These are phyloP conservation scores for Sinocyclocheilus anshuiensis DNA, from an alignment of 2,113 vertebrate genomes.

Conservation along the genomic window DNA sequence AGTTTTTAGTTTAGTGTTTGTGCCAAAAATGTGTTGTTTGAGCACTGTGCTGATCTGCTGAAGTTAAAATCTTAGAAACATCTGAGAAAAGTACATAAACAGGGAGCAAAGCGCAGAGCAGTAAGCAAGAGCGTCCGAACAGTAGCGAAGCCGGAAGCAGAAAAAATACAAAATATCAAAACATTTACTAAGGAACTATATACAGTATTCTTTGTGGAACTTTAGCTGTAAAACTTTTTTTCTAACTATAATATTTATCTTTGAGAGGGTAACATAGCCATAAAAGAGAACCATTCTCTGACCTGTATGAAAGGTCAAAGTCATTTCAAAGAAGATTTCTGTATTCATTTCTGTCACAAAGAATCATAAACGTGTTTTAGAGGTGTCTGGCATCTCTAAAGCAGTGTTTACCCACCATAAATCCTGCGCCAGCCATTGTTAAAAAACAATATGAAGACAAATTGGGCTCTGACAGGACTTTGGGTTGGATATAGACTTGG, in stretches of 20 bases:
- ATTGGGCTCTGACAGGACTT: constrained; percentile 56
- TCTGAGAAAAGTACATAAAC: too few species aligned
- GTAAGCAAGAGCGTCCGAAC: too few species aligned
- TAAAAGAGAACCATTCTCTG: background rate
- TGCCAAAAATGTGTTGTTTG: too few species aligned
- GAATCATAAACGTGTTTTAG: background rate
- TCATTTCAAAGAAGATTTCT: background rate
- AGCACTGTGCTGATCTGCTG: too few species aligned
- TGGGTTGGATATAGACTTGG: constrained; percentile 47
- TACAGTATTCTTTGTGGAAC: background rate
- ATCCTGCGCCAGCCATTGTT: constrained; percentile 53
- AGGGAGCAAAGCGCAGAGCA: too few species aligned
- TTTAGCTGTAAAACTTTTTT: too few species aligned
- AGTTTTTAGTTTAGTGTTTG: too few species aligned
- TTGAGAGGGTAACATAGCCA: background rate
- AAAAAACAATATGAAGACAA: constrained; percentile 70
- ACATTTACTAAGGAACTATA: background rate
- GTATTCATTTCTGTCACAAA: background rate
- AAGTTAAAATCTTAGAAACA: too few species aligned
- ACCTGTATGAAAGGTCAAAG: background rate
- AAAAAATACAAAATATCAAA: too few species aligned
- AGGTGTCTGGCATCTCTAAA: constrained; percentile 8
- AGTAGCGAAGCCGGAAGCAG: too few species aligned
- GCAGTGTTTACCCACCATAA: constrained; percentile 54
- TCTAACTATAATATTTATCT: background rate